phyloP scores from a whole-genome alignment of 2,113 vertebrate genomes.

The Ariopsis seemanni region DNA sequence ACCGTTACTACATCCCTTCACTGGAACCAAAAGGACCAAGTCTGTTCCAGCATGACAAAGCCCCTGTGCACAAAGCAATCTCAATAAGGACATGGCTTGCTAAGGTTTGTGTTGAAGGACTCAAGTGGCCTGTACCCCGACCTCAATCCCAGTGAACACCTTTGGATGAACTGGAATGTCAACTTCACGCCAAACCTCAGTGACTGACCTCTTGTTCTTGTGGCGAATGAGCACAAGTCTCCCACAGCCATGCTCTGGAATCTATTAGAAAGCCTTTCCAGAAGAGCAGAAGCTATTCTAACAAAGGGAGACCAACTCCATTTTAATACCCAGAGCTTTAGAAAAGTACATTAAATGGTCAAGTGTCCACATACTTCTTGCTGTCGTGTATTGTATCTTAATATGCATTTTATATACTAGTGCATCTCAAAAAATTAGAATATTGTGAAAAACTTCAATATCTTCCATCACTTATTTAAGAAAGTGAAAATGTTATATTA shows the following conservation, averaged over 20 bases:
- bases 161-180: background rate
- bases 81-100: background rate
- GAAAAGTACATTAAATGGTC: background rate
- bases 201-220: background rate
- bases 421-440: no score
- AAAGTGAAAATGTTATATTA: no score
- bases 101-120: background rate
- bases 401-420: no score
- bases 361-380: background rate
- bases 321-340: background rate
- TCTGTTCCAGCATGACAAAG: background rate
- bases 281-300: background rate
- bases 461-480: no score
- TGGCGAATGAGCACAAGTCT: background rate
- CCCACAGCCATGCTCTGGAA: background rate
- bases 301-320: background rate
- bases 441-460: no score
- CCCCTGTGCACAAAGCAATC: background rate
- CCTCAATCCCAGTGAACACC: background rate
- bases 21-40: background rate
- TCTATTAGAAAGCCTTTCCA: background rate
- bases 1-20: background rate
- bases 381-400: background rate
- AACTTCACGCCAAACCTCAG: background rate
- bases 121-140: background rate